A percentile compares a stretch with the other conserved stretches of the same genome.
These are phyloP conservation scores for Arvicola amphibius DNA, from an alignment of 2,797 vertebrate genomes.

Conservation along the genomic window DNA sequence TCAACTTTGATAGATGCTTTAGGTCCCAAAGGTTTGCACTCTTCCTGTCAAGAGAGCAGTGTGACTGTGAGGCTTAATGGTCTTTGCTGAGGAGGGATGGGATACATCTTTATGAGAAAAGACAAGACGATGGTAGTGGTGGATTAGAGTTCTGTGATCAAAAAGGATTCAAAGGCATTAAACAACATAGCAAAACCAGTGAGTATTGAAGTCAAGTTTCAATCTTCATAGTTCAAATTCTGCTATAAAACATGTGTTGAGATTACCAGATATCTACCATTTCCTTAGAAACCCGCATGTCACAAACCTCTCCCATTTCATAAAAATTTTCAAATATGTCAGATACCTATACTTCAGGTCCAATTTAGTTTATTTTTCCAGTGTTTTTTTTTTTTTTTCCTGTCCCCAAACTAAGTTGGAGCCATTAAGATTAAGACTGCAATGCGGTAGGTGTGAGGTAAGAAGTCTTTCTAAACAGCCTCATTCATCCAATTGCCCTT, in stretches of 20 bases:
- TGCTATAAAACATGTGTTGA: neutral
- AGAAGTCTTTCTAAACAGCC: neutral
- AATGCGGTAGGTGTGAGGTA: neutral
- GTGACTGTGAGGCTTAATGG: accelerated
- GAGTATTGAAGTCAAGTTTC: neutral
- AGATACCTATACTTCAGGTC: neutral
- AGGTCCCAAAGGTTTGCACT: neutral
- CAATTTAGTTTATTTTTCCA: neutral
- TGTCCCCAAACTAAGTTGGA: neutral
- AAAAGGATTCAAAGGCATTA: neutral
- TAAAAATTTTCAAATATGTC: neutral
- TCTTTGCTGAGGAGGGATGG: accelerated
- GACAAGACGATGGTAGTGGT: neutral
- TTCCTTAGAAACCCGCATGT: neutral
- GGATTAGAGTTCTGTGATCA: neutral
- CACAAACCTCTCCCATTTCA: neutral
- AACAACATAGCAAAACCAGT: neutral
- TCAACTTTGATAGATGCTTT: neutral
- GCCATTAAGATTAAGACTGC: neutral
- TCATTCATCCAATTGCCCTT: neutral
- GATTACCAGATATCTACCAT: neutral
- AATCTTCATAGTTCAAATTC: neutral
- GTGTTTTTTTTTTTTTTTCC: neutral
- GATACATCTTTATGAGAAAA: neutral
- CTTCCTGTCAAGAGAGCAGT: neutral